Conservation (phyloP, 2,888 invertebrate genomes). For the Endomychus coccineus region DNA sequence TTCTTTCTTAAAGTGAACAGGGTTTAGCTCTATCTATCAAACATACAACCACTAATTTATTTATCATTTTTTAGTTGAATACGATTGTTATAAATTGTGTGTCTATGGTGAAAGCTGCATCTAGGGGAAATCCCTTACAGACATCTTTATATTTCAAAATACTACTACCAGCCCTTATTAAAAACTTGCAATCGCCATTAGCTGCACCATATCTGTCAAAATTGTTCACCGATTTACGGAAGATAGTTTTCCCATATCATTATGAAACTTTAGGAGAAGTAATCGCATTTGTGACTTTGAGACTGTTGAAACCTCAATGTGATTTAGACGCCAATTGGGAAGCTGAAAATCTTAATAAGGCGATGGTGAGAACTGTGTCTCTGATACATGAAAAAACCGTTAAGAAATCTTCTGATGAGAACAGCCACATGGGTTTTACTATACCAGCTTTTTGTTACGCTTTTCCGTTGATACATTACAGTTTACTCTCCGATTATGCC, state of each 20-base stretch:
- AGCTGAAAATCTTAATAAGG: constrained; percentile 56
- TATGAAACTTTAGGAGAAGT: constrained; percentile 49
- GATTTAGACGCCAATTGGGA: constrained; percentile 72
- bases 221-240: constrained; percentile 55
- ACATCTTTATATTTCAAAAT: constrained; percentile 51
- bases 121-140: constrained; percentile 48
- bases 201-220: constrained; percentile 62
- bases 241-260: constrained; percentile 47
- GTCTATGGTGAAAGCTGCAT: constrained; percentile 47
- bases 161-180: constrained; percentile 51
- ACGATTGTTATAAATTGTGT: constrained; percentile 42
- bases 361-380: constrained; percentile 56
- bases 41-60: too few species aligned
- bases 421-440: constrained; percentile 41
- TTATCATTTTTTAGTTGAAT: constrained; percentile 36
- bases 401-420: constrained; percentile 30
- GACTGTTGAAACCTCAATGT: constrained; percentile 72
- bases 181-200: constrained; percentile 66
- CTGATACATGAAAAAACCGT: constrained; percentile 50
- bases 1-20: too few species aligned
- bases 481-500: constrained; percentile 45
- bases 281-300: constrained; percentile 65
- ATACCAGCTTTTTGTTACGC: constrained; percentile 77
- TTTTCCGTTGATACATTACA: constrained; percentile 68
- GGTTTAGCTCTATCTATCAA: too few species aligned